Base-by-base conservation (phyloP, 2,888 invertebrate species). In the Cactoblastis cactorum region DNA sequence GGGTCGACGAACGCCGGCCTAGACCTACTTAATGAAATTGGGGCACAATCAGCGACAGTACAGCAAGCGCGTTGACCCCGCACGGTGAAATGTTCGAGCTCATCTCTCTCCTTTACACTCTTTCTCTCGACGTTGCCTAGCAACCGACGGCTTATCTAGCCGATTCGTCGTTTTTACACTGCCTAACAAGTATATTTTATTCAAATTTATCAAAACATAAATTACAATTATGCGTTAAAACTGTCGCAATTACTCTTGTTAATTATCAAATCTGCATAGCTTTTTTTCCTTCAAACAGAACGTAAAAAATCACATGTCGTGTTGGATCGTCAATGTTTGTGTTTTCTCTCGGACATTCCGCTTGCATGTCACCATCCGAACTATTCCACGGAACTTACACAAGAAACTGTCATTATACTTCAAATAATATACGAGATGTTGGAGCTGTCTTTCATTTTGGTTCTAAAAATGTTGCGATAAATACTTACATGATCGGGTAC, bases 1-100 rank as follows among this genome's bases (percentile, higher is more conserved):
- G 83, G 89, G 90, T 90, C 89, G 83, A 83, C 84, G 90, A 86
- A 85, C 88, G 89, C 86, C 87, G 90, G 87, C 90, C 90, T 90
- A 90, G 90, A 90, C 90, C 90, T 80, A 90, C 87, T 80, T 90
- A 77, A 65, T 66, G 74, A 82, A 89, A 90, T 90, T 88, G 86
- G 90, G 88, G 70, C 87, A 87, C 82, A 89, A 90, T 89, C 87
- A 89, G 89, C 82, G 90, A 90, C 82, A 90, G 89, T 89, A 84
- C 74, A 77, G 74, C 74, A 75, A 79, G 88, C 79, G 79, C 88
- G 76, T 83, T 86, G 88, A 89, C 88, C 87, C 80, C 82, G 77
- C 77, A 72, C 83, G 83, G 89, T 82, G 88, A 89, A 89, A 88
- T 88, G 85, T n/a, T n/a, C n/a, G n/a, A n/a, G n/a, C 80, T 77